Percentiles rank a stretch among this genome's conserved stretches.
These are phyloP conservation scores for Syndactyla subalaris DNA, from an alignment of 2,797 vertebrate genomes.

Conservation along the genomic window DNA sequence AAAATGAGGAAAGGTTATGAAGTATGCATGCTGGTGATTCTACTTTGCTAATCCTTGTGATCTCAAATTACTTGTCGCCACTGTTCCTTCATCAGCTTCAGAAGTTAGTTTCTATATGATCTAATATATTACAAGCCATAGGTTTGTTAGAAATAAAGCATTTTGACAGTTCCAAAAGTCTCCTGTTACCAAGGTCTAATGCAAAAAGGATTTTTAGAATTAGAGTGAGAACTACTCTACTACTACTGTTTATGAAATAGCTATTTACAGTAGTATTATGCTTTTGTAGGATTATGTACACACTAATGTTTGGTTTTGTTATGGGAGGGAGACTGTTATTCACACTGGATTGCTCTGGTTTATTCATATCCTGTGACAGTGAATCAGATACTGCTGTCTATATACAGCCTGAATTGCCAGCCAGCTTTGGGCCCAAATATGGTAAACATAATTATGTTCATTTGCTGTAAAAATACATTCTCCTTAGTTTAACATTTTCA, in stretches of 20 bases:
- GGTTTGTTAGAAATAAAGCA: neutral
- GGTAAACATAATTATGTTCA: constrained; percentile 70
- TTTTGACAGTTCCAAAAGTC: neutral
- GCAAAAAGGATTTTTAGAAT: neutral
- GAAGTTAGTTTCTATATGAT: neutral
- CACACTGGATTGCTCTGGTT: constrained; percentile 48
- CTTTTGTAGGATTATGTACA: neutral
- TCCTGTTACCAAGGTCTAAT: neutral
- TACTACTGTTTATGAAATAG: neutral
- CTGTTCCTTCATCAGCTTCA: constrained; percentile 17
- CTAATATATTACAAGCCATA: neutral
- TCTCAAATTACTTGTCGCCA: neutral
- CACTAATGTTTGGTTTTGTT: constrained; percentile 28
- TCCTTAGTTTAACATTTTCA: constrained; percentile 60
- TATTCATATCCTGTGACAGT: constrained; percentile 69
- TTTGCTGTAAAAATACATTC: constrained; percentile 65
- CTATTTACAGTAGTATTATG: neutral
- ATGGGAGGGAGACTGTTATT: neutral
- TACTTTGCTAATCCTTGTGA: constrained; percentile 7
- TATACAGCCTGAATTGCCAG: constrained; percentile 56
- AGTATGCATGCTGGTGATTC: neutral
- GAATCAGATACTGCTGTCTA: constrained; percentile 66
- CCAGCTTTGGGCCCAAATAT: constrained; percentile 51
- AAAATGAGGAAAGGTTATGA: constrained; percentile 31
- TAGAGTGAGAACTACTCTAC: neutral